Percentiles rank a stretch among this genome's conserved stretches.
Evolutionary conservation across 1,140 invertebrate species (phyloP).

Genomic region (Trichomalopsis sarcophagae): DNA sequence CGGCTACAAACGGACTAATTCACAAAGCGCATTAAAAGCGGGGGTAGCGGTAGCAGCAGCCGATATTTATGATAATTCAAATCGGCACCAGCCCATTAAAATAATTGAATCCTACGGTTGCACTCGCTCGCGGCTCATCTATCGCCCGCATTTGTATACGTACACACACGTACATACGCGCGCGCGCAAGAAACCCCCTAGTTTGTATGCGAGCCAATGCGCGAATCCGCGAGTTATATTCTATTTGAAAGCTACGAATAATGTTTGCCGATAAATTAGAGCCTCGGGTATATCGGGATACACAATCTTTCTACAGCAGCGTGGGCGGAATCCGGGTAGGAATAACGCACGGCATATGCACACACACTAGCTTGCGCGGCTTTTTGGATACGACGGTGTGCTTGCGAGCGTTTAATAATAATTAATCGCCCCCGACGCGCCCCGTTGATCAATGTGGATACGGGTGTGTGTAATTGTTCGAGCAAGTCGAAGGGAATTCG

Average conservation of each 20-base stretch:
- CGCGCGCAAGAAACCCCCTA: background rate
- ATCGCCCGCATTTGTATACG: background rate
- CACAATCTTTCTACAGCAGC: background rate
- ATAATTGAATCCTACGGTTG: conserved; percentile 10
- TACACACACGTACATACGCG: no score
- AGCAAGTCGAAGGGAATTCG: no score
- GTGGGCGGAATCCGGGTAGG: no score
- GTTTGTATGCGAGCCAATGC: background rate
- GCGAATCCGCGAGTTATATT: conserved; percentile 29
- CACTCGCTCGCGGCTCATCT: background rate
- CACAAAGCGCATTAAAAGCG: background rate
- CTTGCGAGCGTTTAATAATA: no score
- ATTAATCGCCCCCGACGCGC: no score
- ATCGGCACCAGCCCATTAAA: conserved; percentile 9
- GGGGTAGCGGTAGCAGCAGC: background rate
- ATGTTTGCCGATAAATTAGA: conserved; percentile 42
- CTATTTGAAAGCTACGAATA: conserved; percentile 37
- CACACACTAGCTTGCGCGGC: no score
- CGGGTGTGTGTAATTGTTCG: no score
- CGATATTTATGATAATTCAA: conserved; percentile 43
- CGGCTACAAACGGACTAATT: background rate
- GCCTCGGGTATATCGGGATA: background rate
- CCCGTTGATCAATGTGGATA: background rate
- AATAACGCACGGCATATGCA: no score
- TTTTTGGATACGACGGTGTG: no score